Base-by-base conservation (phyloP, 2,888 invertebrate species). In the Acrobasis repandana region DNA sequence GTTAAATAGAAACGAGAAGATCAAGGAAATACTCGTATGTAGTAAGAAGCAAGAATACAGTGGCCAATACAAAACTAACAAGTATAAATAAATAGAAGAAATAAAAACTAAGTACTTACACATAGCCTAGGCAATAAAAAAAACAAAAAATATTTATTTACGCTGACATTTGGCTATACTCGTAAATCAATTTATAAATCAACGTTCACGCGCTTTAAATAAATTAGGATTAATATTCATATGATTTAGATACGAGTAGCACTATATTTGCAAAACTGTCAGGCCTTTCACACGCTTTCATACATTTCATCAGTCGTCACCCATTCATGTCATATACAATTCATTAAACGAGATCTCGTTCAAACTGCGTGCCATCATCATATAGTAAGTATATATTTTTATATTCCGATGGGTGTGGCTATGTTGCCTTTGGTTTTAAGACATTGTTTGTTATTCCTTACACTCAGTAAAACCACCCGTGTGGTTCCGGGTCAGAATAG, bases 251-350 rank as follows among this genome's bases (percentile, higher is more conserved):
- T 10, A n/a, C n/a, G n/a, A n/a, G n/a, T n/a, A 43, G 2, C 28
- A 28, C n/a, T 43, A 43, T 43, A 43, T 43, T 43, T 43, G 43
- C 43, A n/a, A 43, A 38, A 43, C 4, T 43, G n/a, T 14, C 43
- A 38, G 2, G 43, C 43, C 43, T 43, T 43, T 43, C 43, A 43
- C 43, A 43, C 43, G 43, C 43, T 43, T 43, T 43, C 43, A 43
- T 43, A 43, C 43, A 43, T 43, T n/a, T 43, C n/a, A 5, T 43
- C 28, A 28, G 28, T 6, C 28, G 28, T 28, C 43, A 43, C 48
- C 48, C 48, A 48, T 48, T 48, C 43, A 43, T n/a, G 28, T 51
- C 51, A 51, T 14, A 51, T 34, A 43, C 43, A 28, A 20, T 15
- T 11, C 43, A 4, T 51, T 51, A 51, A 51, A 33, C 51, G 14